Evolutionary conservation across 2,797 vertebrate species (phyloP).

Genomic region (Gymnocypris eckloni): DNA sequence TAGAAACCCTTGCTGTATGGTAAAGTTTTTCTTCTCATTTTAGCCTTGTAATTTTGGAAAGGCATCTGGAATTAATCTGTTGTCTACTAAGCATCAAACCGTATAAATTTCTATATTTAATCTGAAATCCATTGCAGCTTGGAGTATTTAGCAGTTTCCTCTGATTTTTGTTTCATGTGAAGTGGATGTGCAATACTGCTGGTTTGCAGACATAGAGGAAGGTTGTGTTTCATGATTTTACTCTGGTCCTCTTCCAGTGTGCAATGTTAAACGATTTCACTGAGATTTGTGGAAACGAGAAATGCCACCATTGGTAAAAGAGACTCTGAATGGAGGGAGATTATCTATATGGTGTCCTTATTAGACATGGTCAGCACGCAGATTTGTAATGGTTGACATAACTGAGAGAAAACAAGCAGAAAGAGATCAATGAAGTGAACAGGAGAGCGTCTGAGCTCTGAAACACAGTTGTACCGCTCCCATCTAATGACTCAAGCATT

Average conservation of each 20-base stretch:
- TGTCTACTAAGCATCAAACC: slow-evolving; percentile 60
- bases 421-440: slow-evolving; percentile 50
- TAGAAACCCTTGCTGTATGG: slow-evolving; percentile 51
- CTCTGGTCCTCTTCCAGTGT: slow-evolving; percentile 46
- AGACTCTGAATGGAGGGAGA: not conserved
- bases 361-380: slow-evolving; percentile 47
- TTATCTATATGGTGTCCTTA: slow-evolving; percentile 39
- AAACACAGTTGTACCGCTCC: not conserved
- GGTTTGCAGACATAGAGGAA: slow-evolving; percentile 24
- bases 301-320: slow-evolving; percentile 20
- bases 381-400: slow-evolving; percentile 57
- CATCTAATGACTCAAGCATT: not conserved
- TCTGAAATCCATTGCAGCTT: slow-evolving; percentile 63
- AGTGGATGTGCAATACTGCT: slow-evolving; percentile 31
- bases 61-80: slow-evolving; percentile 64
- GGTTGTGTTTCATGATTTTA: slow-evolving; percentile 44
- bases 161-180: slow-evolving; percentile 49
- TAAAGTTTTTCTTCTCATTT: slow-evolving; percentile 35
- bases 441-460: not conserved
- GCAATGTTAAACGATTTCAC: slow-evolving; percentile 11
- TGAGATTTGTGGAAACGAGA: slow-evolving; percentile 5
- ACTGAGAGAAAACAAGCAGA: slow-evolving; percentile 47
- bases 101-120: slow-evolving; percentile 63
- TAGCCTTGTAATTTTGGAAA: slow-evolving; percentile 49
- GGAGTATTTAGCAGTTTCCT: slow-evolving; percentile 53